A percentile compares a stretch with the other conserved stretches of the same genome.
phyloP scores from a whole-genome alignment of 2,888 invertebrate species.

The Trisateles emortualis region DNA sequence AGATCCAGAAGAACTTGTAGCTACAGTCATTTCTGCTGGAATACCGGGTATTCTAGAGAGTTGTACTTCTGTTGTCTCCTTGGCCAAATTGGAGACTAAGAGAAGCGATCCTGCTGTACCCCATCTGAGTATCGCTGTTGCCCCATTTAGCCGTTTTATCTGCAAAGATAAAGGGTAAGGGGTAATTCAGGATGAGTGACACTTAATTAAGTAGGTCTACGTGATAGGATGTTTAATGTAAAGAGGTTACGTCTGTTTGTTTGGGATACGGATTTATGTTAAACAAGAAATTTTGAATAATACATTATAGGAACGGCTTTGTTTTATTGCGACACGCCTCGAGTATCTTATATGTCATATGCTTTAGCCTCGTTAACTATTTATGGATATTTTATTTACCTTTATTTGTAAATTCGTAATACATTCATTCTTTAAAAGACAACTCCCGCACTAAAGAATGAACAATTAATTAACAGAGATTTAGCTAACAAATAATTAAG shows the following conservation, averaged over 20 bases:
- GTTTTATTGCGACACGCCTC: too few species aligned
- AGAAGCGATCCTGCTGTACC: slow-evolving; percentile 74
- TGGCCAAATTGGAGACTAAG: slow-evolving; percentile 80
- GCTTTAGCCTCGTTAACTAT: too few species aligned
- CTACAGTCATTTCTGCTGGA: slow-evolving; percentile 73
- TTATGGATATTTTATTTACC: too few species aligned
- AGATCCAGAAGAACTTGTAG: slow-evolving; percentile 70
- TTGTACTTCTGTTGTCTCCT: slow-evolving; percentile 71
- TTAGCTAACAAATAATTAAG: too few species aligned
- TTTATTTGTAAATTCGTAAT: too few species aligned
- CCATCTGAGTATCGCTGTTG: slow-evolving; percentile 73
- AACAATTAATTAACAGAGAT: too few species aligned
- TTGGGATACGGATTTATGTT: slow-evolving; percentile 6
- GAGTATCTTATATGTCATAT: too few species aligned
- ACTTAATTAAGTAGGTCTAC: slow-evolving; percentile 11
- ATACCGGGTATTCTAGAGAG: slow-evolving; percentile 77
- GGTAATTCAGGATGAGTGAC: slow-evolving; percentile 10
- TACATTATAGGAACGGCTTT: slow-evolving; percentile 1
- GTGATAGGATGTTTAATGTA: slow-evolving; percentile 7
- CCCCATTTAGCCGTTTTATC: slow-evolving; percentile 86
- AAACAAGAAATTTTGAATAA: neutral
- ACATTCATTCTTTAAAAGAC: too few species aligned
- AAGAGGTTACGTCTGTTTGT: slow-evolving; percentile 13
- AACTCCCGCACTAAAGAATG: too few species aligned
- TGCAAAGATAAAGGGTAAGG: slow-evolving; percentile 43